Conservation (phyloP, 2,888 invertebrate species). For the Drosophila rellima region DNA sequence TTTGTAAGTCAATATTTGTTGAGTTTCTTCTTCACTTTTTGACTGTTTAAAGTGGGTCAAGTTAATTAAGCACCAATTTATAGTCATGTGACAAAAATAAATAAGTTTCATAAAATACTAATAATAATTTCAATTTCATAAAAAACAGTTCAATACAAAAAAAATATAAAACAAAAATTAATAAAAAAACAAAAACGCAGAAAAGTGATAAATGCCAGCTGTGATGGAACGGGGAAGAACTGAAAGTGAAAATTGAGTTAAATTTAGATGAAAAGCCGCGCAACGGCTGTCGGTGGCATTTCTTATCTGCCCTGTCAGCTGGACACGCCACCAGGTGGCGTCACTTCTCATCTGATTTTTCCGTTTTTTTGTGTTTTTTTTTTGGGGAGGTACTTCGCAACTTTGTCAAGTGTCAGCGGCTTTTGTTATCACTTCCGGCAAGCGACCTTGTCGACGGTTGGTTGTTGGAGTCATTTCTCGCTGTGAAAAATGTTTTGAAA, state of each 20-base stretch:
- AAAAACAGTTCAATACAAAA: too few species aligned
- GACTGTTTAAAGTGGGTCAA: too few species aligned
- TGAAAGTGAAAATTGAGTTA: slow-evolving; percentile 63
- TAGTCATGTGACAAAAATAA: too few species aligned
- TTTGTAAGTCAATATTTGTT: background rate
- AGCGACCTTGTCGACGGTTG: slow-evolving; percentile 52
- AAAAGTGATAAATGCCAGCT: slow-evolving; percentile 64
- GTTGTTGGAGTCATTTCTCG: slow-evolving; percentile 26
- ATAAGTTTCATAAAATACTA: too few species aligned
- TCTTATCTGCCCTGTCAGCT: slow-evolving; percentile 69
- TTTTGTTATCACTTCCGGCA: slow-evolving; percentile 81
- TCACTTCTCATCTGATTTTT: slow-evolving; percentile 12
- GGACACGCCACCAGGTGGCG: slow-evolving; percentile 64
- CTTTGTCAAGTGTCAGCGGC: slow-evolving; percentile 83
- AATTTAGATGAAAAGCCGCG: slow-evolving; percentile 61
- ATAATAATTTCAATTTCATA: too few species aligned
- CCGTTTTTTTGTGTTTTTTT: slow-evolving; percentile 17
- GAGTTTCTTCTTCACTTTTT: too few species aligned
- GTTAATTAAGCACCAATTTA: too few species aligned
- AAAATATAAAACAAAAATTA: slow-evolving; percentile 50
- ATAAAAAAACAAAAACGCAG: slow-evolving; percentile 54
- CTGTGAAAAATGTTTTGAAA: slow-evolving; percentile 67
- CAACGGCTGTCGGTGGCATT: slow-evolving; percentile 40
- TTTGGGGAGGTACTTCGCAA: slow-evolving; percentile 52
- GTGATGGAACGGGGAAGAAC: slow-evolving; percentile 6